Evolutionary conservation across 2,888 invertebrate genomes (phyloP).

Genomic region (Leptinotarsa juncta): DNA sequence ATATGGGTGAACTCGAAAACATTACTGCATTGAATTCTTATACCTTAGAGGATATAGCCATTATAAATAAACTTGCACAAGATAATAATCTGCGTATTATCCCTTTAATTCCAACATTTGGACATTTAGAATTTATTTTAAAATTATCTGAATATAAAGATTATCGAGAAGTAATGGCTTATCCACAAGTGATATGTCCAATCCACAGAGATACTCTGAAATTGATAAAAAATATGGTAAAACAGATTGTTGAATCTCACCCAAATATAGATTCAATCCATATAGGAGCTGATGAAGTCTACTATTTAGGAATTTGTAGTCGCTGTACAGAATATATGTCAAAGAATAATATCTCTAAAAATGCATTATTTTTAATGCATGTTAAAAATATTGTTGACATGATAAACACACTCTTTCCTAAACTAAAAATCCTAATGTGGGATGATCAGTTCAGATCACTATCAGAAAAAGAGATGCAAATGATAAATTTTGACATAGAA

Average conservation of each 20-base stretch:
- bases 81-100: slow-evolving; percentile 75
- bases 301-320: slow-evolving; percentile 73
- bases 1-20: slow-evolving; percentile 70
- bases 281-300: slow-evolving; percentile 88
- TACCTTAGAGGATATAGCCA: slow-evolving; percentile 67
- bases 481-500: slow-evolving; percentile 68
- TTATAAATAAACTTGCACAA: slow-evolving; percentile 69
- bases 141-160: slow-evolving; percentile 77
- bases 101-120: slow-evolving; percentile 88
- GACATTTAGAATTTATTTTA: slow-evolving; percentile 84
- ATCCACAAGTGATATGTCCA: slow-evolving; percentile 78
- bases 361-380: slow-evolving; percentile 73
- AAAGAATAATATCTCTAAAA: slow-evolving; percentile 66
- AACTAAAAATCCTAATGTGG: slow-evolving; percentile 78
- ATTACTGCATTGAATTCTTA: slow-evolving; percentile 77
- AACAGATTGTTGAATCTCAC: slow-evolving; percentile 75
- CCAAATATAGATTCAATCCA: slow-evolving; percentile 70
- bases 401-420: slow-evolving; percentile 67
- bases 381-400: slow-evolving; percentile 69
- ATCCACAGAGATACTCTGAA: slow-evolving; percentile 70
- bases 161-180: slow-evolving; percentile 73
- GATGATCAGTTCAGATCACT: slow-evolving; percentile 82
- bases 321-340: slow-evolving; percentile 67
- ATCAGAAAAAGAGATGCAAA: slow-evolving; percentile 65
- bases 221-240: slow-evolving; percentile 76